Base-by-base conservation (phyloP, 2,888 invertebrate genomes). In the Gastracanthus pulcherrimus region DNA sequence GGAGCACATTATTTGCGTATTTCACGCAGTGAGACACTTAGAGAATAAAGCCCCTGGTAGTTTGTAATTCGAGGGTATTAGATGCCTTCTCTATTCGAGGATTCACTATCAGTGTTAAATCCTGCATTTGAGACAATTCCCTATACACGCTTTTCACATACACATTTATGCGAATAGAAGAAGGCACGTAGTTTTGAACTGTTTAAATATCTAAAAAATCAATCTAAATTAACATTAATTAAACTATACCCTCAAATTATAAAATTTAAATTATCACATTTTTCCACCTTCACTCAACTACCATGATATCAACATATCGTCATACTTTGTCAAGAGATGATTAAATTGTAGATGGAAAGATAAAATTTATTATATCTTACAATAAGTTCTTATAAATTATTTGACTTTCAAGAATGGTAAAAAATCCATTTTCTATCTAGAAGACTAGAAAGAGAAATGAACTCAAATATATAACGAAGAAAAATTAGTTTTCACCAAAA, bases 21-120 rank as follows among this genome's bases (percentile, higher is more conserved):
- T n/a, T n/a, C n/a, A n/a, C n/a, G n/a, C n/a, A n/a, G n/a, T n/a
- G n/a, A n/a, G n/a, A n/a, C n/a, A n/a, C n/a, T n/a, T n/a, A n/a
- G n/a, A n/a, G n/a, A n/a, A n/a, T n/a, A n/a, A n/a, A n/a, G n/a
- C n/a, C n/a, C n/a, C n/a, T n/a, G n/a, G n/a, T n/a, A 19, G 7
- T 64, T 69, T 23, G 16, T 69, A 34, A 69, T 69, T 69, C 26
- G 69, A 51, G 69, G 69, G 48, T 51, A 51, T n/a, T n/a, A 34
- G 19, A 19, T 41, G 5, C 19, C 2, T 19, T 55, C 23, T 58
- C 26, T 55, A 16, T 4, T 2, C 13, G 51, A 26, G 11, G 51
- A 3, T 26, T 26, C 0, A 11, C 11, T 55, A 9, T 55, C 23
- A 55, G 19, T 48, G 48, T 48, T 48, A 2, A 19, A 48, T 48